Evolutionary conservation across 1,140 invertebrate species (phyloP), one percentile per base, ranked within the genome.

Genomic region (Brachionus angularis): DNA sequence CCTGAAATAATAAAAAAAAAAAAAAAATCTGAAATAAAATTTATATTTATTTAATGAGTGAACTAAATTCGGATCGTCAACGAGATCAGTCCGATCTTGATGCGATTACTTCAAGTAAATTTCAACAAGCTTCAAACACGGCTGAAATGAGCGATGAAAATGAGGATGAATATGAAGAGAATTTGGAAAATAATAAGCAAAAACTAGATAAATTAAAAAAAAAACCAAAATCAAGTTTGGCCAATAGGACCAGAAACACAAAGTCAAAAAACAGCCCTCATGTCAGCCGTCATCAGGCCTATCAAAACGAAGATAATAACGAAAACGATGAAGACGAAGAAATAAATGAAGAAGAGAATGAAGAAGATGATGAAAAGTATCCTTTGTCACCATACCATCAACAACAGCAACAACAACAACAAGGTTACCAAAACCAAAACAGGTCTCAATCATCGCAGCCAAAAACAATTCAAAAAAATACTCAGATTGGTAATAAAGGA

Each of bases 161-260:
- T 14, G 53, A 58, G 25, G 53, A 58, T 23, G 53, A 58, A 12
- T 18, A 58, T 23, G 53, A 39, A 5, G 23, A 8, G 8, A 42
- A 27, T 21, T 18, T 18, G n/a, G 16, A 58, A 39, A 31, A 21
- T 14, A 58, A 21, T 18, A 58, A 33, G 12, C 2, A 7, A 58
- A 36, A 36, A 58, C 53, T 12, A 58, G 33, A 39, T 58, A 31
- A 39, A 58, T 58, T 39, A 23, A 39, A 23, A 58, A 58, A 58
- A 58, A 58, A n/a, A n/a, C n/a, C n/a, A n/a, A n/a, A n/a, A n/a
- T n/a, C n/a, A n/a, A n/a, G n/a, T 58, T 23, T 34, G 36, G 18
- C 33, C 16, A 58, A 21, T 27, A 31, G 53, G 10, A 23, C 5
- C n/a, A n/a, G n/a, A n/a, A n/a, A n/a, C 3, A 18, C 53, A 42